Evolutionary conservation across 2,797 vertebrate genomes (phyloP).

Genomic region (Pangasius mekongensis): DNA sequence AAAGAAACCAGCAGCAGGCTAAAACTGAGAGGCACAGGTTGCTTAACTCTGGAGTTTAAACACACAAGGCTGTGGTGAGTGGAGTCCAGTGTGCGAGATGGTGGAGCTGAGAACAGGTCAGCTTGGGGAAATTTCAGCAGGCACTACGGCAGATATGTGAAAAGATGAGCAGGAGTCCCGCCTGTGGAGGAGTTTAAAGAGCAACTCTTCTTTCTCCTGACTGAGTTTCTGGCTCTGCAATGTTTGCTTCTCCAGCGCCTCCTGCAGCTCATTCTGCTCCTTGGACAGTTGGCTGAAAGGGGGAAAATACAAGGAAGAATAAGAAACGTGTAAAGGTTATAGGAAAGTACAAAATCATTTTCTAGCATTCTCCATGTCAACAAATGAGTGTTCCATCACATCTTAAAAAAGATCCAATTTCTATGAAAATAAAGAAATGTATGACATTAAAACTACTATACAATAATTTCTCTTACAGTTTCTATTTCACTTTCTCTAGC

Average conservation of each 20-base stretch:
- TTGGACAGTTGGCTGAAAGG: slow-evolving; percentile 82
- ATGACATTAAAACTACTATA: background rate
- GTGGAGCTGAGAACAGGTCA: slow-evolving; percentile 52
- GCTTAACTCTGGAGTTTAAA: slow-evolving; percentile 13
- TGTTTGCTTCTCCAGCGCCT: slow-evolving; percentile 81
- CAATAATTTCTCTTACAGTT: background rate
- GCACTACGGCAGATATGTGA: slow-evolving; percentile 65
- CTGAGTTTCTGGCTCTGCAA: slow-evolving; percentile 73
- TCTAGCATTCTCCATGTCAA: background rate
- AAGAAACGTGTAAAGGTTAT: background rate
- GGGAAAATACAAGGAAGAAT: background rate
- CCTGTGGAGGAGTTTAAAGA: slow-evolving; percentile 81
- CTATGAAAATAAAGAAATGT: background rate
- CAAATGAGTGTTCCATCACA: background rate
- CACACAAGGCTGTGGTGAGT: background rate
- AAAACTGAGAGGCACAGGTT: slow-evolving; percentile 14
- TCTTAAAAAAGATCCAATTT: background rate
- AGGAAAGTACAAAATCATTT: background rate
- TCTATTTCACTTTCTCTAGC: background rate
- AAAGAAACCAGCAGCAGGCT: slow-evolving; percentile 14
- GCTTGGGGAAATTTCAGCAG: slow-evolving; percentile 65
- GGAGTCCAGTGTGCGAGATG: slow-evolving; percentile 11
- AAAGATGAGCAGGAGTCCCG: slow-evolving; percentile 72
- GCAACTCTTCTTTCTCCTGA: slow-evolving; percentile 89
- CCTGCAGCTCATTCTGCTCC: slow-evolving; percentile 80